Conservation (phyloP, 2,797 vertebrate genomes). For the Mormyrops attenuatus region DNA sequence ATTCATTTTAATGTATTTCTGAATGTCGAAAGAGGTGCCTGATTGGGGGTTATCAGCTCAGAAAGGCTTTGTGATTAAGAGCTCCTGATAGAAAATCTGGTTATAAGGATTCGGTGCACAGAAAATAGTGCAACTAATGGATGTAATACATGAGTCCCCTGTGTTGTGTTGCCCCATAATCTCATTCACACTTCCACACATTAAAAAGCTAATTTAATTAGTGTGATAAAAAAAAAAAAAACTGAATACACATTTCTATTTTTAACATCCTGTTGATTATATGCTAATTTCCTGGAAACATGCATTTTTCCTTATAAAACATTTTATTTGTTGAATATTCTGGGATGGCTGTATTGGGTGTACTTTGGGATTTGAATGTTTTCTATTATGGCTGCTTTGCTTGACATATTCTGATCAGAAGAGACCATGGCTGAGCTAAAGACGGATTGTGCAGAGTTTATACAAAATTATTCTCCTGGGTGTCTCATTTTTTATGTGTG, state of each 20-base stretch:
- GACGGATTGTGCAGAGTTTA: neutral
- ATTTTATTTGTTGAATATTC: neutral
- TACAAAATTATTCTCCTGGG: neutral
- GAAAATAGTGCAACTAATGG: constrained; percentile 15
- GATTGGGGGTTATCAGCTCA: constrained; percentile 15
- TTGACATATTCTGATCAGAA: neutral
- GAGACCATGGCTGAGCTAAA: neutral
- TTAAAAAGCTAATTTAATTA: constrained; percentile 11
- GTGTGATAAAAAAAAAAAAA: constrained; percentile 8
- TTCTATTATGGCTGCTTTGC: neutral
- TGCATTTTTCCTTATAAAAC: neutral
- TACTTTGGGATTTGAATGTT: neutral
- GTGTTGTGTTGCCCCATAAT: neutral
- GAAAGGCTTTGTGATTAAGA: constrained; percentile 14
- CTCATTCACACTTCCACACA: constrained; percentile 15
- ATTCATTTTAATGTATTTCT: constrained; percentile 21
- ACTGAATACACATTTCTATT: neutral
- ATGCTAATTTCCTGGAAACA: neutral
- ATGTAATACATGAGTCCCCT: neutral
- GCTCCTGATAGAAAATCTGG: constrained; percentile 1
- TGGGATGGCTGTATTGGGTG: neutral
- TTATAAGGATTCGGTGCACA: constrained; percentile 4
- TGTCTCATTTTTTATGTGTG: neutral
- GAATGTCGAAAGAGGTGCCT: constrained; percentile 8
- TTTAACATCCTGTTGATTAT: neutral